phyloP scores from a whole-genome alignment of 1,140 invertebrate species.

The Eciton burchellii region DNA sequence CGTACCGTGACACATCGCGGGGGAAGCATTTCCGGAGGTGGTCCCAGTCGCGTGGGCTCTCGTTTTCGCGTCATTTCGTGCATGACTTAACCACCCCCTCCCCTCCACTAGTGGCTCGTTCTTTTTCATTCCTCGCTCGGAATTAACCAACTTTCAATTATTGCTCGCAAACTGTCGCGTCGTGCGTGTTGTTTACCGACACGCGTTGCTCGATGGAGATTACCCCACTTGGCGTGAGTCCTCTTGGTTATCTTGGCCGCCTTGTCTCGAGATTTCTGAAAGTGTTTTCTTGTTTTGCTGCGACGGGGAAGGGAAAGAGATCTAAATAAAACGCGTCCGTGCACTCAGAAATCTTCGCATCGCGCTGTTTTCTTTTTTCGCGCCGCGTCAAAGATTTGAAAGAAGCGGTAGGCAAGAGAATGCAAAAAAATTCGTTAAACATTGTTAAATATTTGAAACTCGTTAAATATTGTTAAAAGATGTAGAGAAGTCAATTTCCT shows the following conservation, averaged over 20 bases:
- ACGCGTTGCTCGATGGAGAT: constrained; percentile 33
- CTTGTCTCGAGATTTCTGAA: constrained; percentile 14
- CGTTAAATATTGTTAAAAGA: not conserved
- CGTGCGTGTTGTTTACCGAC: not conserved
- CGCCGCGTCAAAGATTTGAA: not conserved
- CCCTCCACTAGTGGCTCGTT: not conserved
- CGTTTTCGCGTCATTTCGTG: constrained; percentile 37
- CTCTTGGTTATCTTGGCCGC: not conserved
- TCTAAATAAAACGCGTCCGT: constrained; percentile 7
- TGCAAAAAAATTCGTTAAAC: not conserved
- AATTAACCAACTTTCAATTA: constrained; percentile 78
- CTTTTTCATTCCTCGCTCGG: constrained; percentile 9
- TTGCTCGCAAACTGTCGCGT: constrained; percentile 30
- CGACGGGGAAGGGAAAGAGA: constrained; percentile 3
- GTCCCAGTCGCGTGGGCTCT: constrained; percentile 58
- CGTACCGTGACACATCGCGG: constrained; percentile 8
- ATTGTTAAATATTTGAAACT: not conserved
- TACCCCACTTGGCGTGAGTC: not conserved
- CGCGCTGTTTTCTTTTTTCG: not conserved
- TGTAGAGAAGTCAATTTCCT: not conserved
- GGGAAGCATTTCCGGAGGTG: constrained; percentile 51
- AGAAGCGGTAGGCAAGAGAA: not conserved
- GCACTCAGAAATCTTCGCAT: not conserved
- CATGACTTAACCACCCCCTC: not conserved
- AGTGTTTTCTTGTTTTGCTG: constrained; percentile 48